Percentiles rank a stretch among this genome's conserved stretches.
Conservation (phyloP, 2,888 invertebrate genomes). For the Caradrina kadenii region DNA sequence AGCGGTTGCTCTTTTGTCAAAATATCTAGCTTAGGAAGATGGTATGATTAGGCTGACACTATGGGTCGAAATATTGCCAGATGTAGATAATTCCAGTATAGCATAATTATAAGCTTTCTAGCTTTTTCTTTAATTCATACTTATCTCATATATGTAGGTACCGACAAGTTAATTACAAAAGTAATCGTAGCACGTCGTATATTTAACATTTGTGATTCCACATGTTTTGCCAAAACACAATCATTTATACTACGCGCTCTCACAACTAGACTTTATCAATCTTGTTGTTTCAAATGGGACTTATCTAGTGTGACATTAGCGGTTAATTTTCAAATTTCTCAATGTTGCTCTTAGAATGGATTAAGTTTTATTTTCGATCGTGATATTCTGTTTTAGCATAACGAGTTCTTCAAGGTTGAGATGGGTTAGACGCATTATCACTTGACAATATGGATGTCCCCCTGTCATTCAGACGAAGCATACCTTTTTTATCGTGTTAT, state of each 20-base stretch:
- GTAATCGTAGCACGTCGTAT: neutral
- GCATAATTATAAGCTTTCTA: no score
- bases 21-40: no score
- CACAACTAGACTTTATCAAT: slow-evolving; percentile 7
- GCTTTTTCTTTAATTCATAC: no score
- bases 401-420: slow-evolving; percentile 85
- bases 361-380: slow-evolving; percentile 77
- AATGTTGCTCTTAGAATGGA: slow-evolving; percentile 67
- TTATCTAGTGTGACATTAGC: slow-evolving; percentile 32
- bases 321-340: slow-evolving; percentile 69
- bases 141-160: no score
- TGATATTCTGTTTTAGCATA: slow-evolving; percentile 85
- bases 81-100: no score
- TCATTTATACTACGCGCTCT: slow-evolving; percentile 39
- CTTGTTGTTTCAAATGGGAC: slow-evolving; percentile 31
- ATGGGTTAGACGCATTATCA: slow-evolving; percentile 72
- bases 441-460: slow-evolving; percentile 73
- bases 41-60: no score
- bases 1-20: no score
- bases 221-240: neutral
- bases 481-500: slow-evolving; percentile 38
- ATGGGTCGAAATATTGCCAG: no score
- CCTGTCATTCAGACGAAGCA: slow-evolving; percentile 64
- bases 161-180: no score
- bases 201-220: slow-evolving; percentile 4